Percentiles rank a stretch among this genome's conserved stretches.
phyloP scores from a whole-genome alignment of 2,888 invertebrate species.

The Tetragonula carbonaria region DNA sequence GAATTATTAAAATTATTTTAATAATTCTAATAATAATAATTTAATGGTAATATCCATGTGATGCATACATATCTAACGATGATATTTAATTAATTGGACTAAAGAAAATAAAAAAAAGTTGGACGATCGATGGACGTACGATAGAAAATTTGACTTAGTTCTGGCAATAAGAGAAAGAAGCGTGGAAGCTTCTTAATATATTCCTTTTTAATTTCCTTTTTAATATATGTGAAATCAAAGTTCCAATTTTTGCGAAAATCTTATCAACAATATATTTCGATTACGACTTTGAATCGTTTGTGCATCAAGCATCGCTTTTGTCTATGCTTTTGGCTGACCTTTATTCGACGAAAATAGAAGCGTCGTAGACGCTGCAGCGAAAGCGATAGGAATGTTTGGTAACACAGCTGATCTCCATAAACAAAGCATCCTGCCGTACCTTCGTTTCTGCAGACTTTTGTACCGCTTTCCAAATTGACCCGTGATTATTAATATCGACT shows the following conservation, averaged over 20 bases:
- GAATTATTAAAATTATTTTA: not conserved
- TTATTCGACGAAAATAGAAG: slow-evolving; percentile 73
- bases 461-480: slow-evolving; percentile 57
- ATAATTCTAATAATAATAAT: too few relatives aligned
- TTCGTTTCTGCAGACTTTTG: slow-evolving; percentile 70
- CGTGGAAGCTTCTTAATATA: slow-evolving; percentile 1
- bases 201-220: not conserved
- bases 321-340: slow-evolving; percentile 58
- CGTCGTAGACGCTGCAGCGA: slow-evolving; percentile 52
- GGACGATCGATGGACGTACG: not conserved
- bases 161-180: slow-evolving; percentile 5
- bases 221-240: not conserved
- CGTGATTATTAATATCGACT: slow-evolving; percentile 66
- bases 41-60: not conserved
- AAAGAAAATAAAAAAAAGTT: not conserved
- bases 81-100: not conserved
- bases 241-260: not conserved
- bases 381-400: slow-evolving; percentile 74
- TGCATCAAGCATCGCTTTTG: slow-evolving; percentile 36
- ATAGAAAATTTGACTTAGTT: slow-evolving; percentile 23
- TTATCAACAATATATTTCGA: slow-evolving; percentile 15
- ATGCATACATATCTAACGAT: not conserved
- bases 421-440: slow-evolving; percentile 80
- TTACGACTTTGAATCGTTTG: slow-evolving; percentile 38
- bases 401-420: slow-evolving; percentile 82